Conservation (phyloP, 2,797 vertebrate species). For the Sebastes hubbsi region DNA sequence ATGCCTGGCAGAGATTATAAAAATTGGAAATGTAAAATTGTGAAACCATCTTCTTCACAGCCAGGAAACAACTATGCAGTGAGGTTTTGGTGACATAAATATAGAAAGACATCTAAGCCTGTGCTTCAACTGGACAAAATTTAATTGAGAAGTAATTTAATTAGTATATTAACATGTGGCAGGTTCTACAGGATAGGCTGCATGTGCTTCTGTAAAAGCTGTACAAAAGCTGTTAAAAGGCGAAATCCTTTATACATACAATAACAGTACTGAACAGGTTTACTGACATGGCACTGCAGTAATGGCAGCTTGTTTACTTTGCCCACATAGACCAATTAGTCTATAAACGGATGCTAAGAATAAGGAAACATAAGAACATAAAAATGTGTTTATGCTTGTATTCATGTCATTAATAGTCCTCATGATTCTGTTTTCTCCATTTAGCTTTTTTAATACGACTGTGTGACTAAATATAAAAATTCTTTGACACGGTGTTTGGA, state of each 20-base stretch:
- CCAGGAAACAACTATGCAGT: background rate
- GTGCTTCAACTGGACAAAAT: background rate
- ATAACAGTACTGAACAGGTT: background rate
- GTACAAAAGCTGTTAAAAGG: background rate
- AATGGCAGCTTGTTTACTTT: slow-evolving; percentile 4
- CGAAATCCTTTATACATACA: background rate
- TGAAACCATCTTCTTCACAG: background rate
- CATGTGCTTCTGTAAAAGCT: background rate
- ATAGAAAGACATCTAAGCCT: background rate
- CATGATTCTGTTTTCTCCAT: background rate
- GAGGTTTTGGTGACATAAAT: background rate
- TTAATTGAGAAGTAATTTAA: background rate
- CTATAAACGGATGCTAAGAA: background rate
- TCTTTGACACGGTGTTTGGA: background rate
- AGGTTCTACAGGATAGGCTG: background rate
- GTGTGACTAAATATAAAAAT: background rate
- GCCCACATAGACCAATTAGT: background rate
- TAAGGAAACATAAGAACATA: background rate
- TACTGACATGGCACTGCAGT: background rate
- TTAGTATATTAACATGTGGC: background rate
- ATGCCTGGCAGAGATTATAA: no score
- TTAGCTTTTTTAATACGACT: background rate
- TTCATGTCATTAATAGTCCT: slow-evolving; percentile 16
- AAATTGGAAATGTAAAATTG: background rate
- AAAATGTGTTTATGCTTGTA: background rate